These are phyloP conservation scores for Metopolophium dirhodum DNA, from an alignment of 1,140 invertebrate genomes.

Conservation along the genomic window DNA sequence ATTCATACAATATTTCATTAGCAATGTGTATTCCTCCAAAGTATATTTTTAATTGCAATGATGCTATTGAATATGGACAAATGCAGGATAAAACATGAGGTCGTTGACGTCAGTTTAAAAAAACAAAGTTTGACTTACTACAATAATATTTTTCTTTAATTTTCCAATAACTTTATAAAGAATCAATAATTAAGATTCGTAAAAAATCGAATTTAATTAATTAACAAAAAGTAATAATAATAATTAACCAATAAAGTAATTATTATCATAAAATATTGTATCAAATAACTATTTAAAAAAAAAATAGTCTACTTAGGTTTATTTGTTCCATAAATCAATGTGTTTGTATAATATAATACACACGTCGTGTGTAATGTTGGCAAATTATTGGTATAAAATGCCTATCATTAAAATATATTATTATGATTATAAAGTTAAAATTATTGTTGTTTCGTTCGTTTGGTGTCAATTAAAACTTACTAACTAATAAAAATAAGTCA, in stretches of 20 bases:
- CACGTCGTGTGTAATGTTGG: neutral
- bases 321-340: neutral
- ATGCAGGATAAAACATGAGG: neutral
- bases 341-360: neutral
- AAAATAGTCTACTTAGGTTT: neutral
- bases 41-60: neutral
- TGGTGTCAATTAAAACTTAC: slow-evolving; percentile 33
- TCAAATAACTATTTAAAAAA: slow-evolving; percentile 32
- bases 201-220: neutral
- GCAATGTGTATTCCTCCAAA: neutral
- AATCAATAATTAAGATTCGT: neutral
- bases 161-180: neutral
- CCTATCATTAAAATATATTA: neutral
- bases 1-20: neutral
- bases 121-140: neutral
- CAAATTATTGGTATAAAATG: neutral
- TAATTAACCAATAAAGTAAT: neutral
- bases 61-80: neutral
- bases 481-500: neutral
- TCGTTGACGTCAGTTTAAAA: neutral
- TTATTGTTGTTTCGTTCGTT: neutral
- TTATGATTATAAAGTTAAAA: neutral
- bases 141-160: slow-evolving; percentile 10
- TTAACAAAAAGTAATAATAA: slow-evolving; percentile 23
- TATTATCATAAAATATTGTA: slow-evolving; percentile 36